phyloP scores from a whole-genome alignment of 2,797 vertebrate genomes.

The Anguilla obscura region DNA sequence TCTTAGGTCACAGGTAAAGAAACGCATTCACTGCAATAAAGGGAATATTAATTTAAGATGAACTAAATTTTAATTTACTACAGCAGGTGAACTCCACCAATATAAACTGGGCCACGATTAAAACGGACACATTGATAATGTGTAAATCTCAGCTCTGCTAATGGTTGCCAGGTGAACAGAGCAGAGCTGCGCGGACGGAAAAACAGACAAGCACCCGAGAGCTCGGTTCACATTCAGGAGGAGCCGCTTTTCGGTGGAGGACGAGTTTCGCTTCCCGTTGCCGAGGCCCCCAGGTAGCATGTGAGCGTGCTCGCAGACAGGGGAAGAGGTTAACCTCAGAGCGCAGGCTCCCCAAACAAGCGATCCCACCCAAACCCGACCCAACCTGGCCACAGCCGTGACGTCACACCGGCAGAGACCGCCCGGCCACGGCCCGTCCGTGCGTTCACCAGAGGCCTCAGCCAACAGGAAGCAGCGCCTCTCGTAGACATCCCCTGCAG shows the following conservation, averaged over 20 bases:
- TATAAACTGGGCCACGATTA: too few species aligned
- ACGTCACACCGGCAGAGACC: not conserved
- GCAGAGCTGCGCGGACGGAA: not conserved
- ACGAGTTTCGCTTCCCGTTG: constrained; percentile 67
- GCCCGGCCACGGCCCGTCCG: too few species aligned
- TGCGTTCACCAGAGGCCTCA: too few species aligned
- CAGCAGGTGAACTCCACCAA: too few species aligned
- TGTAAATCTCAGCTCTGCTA: not conserved
- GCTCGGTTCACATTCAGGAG: constrained; percentile 11
- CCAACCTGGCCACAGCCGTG: not conserved
- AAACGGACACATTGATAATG: too few species aligned
- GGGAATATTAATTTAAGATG: too few species aligned
- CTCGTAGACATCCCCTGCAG: too few species aligned
- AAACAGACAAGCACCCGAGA: not conserved
- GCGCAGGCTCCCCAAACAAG: not conserved
- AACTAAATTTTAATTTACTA: too few species aligned
- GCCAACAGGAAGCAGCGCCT: too few species aligned
- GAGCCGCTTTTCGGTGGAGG: constrained; percentile 25
- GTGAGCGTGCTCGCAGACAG: constrained; percentile 16
- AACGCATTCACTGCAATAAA: too few species aligned
- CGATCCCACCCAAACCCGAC: not conserved
- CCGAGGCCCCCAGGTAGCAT: constrained; percentile 56
- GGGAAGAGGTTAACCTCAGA: constrained; percentile 35
- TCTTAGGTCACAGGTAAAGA: not conserved
- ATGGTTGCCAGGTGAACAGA: not conserved